phyloP scores from a whole-genome alignment of 2,797 vertebrate genomes.

The Notoglanidium macrostoma region DNA sequence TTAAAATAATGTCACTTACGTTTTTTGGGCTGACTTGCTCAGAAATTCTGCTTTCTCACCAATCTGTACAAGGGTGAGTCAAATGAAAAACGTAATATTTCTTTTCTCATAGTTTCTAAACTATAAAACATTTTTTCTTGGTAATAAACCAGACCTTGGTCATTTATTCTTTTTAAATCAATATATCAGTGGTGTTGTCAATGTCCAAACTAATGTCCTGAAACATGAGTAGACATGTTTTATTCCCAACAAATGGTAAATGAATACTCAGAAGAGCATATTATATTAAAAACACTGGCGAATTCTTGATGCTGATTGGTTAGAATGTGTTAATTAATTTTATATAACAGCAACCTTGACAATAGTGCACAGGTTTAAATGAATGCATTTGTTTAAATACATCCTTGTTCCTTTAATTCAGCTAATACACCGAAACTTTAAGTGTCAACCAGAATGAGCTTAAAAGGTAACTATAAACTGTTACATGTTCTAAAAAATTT shows the following conservation, averaged over 20 bases:
- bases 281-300: neutral
- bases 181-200: neutral
- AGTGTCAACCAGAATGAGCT: too few relatives aligned
- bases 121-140: neutral
- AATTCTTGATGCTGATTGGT: slow-evolving; percentile 1
- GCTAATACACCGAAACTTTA: neutral
- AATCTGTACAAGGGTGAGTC: slow-evolving; percentile 77
- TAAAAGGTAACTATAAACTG: neutral
- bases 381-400: neutral
- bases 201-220: neutral
- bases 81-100: neutral
- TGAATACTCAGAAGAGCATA: neutral
- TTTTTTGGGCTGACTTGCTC: slow-evolving; percentile 92
- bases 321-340: neutral
- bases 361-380: neutral
- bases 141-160: neutral
- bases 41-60: slow-evolving; percentile 91
- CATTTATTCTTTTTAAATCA: neutral
- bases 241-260: neutral
- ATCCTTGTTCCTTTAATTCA: neutral
- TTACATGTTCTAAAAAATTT: neutral
- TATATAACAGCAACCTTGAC: neutral
- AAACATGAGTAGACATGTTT: neutral
- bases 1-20: slow-evolving; percentile 70
- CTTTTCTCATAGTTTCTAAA: neutral